phyloP scores from a whole-genome alignment of 2,113 vertebrate species.

The Trematocara unimaculatum region DNA sequence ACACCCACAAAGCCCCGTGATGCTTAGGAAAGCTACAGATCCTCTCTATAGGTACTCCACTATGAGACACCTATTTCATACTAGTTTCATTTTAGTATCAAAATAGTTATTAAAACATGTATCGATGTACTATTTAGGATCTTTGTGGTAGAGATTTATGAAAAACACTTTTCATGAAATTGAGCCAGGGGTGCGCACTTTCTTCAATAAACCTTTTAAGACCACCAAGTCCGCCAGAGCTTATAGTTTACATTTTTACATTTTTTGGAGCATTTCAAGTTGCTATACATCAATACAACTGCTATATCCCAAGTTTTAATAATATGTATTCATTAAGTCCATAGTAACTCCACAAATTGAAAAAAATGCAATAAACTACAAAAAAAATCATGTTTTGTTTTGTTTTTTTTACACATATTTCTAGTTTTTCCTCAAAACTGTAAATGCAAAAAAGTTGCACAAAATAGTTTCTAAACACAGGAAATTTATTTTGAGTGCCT shows the following conservation, averaged over 20 bases:
- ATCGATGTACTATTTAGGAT: neutral
- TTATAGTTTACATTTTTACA: neutral
- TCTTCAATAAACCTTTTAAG: neutral
- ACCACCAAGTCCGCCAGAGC: neutral
- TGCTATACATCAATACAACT: neutral
- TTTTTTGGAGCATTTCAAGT: neutral
- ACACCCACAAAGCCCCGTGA: neutral
- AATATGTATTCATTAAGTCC: neutral
- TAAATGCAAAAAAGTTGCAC: neutral
- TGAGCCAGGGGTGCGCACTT: neutral
- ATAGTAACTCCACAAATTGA: neutral
- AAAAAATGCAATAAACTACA: neutral
- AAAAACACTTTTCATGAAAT: neutral
- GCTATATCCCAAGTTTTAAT: neutral
- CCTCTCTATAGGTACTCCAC: neutral
- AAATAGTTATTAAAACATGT: neutral
- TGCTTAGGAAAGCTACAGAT: neutral
- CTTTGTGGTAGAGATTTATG: neutral
- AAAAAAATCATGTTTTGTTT: neutral
- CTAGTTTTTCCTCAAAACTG: neutral
- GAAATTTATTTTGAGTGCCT: neutral
- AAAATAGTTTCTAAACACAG: neutral
- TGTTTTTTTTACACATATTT: neutral
- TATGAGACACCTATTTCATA: neutral
- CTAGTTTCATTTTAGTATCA: neutral